Evolutionary conservation across 2,113 vertebrate genomes (phyloP).

Genomic region (Leiothrix lutea): DNA sequence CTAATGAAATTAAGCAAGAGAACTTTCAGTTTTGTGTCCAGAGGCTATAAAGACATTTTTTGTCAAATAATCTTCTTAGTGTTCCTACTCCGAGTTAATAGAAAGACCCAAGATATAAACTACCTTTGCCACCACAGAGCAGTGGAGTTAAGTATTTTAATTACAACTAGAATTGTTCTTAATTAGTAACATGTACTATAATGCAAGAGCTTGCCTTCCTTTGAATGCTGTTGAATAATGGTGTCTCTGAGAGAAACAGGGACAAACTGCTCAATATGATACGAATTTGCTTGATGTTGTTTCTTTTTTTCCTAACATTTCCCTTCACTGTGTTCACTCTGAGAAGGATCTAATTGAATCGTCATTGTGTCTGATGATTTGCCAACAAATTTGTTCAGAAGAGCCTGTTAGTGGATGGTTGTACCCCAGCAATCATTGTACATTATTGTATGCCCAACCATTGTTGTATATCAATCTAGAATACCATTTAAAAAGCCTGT

Average conservation of each 20-base stretch:
- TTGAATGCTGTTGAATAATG: background rate
- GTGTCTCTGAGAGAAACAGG: background rate
- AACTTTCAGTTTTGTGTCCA: conserved; percentile 9
- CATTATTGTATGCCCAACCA: background rate
- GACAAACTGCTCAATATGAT: background rate
- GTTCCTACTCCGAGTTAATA: background rate
- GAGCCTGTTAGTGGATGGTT: background rate
- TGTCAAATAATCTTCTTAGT: background rate
- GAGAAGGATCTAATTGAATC: background rate
- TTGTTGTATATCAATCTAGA: background rate
- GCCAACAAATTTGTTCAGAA: background rate
- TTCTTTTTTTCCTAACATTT: background rate
- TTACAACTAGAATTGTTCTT: conserved; percentile 1
- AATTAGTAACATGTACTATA: background rate
- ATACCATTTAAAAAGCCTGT: background rate
- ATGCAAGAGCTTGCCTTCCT: background rate
- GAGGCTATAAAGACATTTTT: conserved; percentile 19
- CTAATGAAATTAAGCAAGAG: background rate
- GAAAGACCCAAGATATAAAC: background rate
- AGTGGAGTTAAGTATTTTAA: conserved; percentile 12
- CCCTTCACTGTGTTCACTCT: background rate
- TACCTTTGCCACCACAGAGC: conserved; percentile 11
- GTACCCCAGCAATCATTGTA: background rate
- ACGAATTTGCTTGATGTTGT: background rate
- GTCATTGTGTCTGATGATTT: background rate